Percentiles rank a stretch among this genome's conserved stretches.
These are phyloP conservation scores for Halocynthia roretzi DNA, from an alignment of 23 tunicate genomes.

Conservation along the genomic window DNA sequence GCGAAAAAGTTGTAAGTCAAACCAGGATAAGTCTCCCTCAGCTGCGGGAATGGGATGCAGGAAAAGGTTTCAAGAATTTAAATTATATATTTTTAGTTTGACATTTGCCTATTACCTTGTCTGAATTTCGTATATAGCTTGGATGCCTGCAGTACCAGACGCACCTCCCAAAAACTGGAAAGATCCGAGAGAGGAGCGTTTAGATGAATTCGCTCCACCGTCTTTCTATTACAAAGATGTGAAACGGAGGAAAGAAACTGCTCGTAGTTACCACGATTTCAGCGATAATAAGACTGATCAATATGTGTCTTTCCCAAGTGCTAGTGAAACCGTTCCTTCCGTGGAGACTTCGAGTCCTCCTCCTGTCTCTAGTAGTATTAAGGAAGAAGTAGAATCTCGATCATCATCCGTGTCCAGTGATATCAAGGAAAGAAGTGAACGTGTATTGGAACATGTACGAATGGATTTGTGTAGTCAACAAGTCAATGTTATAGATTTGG, in stretches of 20 bases:
- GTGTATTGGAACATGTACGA: conserved; percentile 25
- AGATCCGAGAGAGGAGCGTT: conserved; percentile 56
- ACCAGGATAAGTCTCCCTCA: conserved; percentile 1
- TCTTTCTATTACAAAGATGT: conserved; percentile 25
- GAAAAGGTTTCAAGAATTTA: conserved; percentile 28
- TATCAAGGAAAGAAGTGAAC: conserved; percentile 27
- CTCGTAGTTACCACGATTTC: conserved; percentile 1
- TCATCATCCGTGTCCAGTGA: background rate
- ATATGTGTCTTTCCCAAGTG: no score
- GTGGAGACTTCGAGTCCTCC: no score
- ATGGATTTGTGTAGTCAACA: background rate
- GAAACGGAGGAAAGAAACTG: background rate
- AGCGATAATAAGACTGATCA: background rate
- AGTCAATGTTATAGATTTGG: background rate
- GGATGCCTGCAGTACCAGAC: conserved; percentile 57
- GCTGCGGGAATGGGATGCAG: conserved; percentile 74
- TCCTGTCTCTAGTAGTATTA: background rate
- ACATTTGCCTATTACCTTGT: background rate
- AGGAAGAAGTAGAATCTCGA: conserved; percentile 1
- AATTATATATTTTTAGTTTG: background rate
- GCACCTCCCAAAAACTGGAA: conserved; percentile 53
- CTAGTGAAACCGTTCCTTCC: no score
- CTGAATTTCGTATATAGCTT: background rate
- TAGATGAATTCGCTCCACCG: conserved; percentile 65
- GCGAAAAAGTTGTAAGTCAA: background rate